phyloP scores from a whole-genome alignment of 1,140 invertebrate species.

The Vanessa atalanta region DNA sequence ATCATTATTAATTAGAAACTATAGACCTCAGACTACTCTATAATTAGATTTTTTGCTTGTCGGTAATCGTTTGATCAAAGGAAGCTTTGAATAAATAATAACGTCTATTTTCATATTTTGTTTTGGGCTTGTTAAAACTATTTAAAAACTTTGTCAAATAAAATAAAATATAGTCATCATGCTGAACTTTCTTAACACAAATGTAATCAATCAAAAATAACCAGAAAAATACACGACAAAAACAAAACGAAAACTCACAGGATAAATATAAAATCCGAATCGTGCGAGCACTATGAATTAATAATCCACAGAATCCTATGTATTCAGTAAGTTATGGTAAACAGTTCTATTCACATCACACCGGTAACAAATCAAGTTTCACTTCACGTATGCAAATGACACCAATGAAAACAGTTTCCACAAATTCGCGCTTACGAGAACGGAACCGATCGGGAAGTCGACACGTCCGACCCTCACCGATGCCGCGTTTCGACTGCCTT shows the following conservation, averaged over 20 bases:
- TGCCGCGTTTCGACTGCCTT: conserved; percentile 65
- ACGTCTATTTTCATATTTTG: background rate
- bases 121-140: background rate
- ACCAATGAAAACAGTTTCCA: conserved; percentile 69
- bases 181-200: conserved; percentile 11
- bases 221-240: background rate
- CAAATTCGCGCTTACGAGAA: conserved; percentile 58
- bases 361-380: conserved; percentile 61
- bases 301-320: conserved; percentile 56
- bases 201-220: conserved; percentile 6
- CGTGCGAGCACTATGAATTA: conserved; percentile 50
- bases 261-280: conserved; percentile 62
- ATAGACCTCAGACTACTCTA: conserved; percentile 14
- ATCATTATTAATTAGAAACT: conserved; percentile 27
- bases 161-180: conserved; percentile 1
- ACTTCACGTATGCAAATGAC: conserved; percentile 70
- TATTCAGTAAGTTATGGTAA: conserved; percentile 40
- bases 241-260: conserved; percentile 50
- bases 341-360: conserved; percentile 62
- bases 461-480: conserved; percentile 49
- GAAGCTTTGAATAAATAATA: background rate
- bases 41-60: conserved; percentile 16
- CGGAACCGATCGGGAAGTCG: conserved; percentile 27
- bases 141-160: conserved; percentile 5
- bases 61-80: background rate